A percentile compares a stretch with the other conserved stretches of the same genome.
These are phyloP conservation scores for Dunckerocampus dactyliophorus DNA, from an alignment of 2,113 vertebrate genomes.

Conservation along the genomic window DNA sequence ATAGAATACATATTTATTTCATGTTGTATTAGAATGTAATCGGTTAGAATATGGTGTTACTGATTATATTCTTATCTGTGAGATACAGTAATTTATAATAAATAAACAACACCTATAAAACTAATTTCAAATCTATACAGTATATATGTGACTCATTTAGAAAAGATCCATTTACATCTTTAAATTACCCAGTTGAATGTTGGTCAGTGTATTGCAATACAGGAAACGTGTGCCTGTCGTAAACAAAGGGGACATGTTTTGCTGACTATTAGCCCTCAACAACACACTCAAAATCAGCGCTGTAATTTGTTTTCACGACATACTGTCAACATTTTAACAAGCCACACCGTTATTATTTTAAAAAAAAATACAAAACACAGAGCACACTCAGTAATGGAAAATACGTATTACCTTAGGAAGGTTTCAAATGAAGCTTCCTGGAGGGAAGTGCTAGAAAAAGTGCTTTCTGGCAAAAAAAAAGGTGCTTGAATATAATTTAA, in stretches of 20 bases:
- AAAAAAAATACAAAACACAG: neutral
- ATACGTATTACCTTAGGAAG: slow-evolving; percentile 43
- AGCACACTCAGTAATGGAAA: neutral
- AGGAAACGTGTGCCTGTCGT: slow-evolving; percentile 2
- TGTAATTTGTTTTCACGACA: neutral
- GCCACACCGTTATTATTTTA: neutral
- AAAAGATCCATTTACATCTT: neutral
- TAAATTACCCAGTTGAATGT: neutral
- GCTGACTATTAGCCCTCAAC: slow-evolving; percentile 21
- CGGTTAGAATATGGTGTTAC: neutral
- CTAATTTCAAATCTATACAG: neutral
- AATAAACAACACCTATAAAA: too few relatives aligned
- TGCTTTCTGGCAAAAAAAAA: slow-evolving; percentile 5
- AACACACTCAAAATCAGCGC: neutral
- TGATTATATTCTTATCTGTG: neutral
- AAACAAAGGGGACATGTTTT: slow-evolving; percentile 1
- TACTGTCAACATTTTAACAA: neutral
- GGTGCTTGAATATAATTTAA: slow-evolving; percentile 7
- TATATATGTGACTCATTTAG: neutral
- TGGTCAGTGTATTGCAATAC: neutral
- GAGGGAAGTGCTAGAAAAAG: slow-evolving; percentile 7
- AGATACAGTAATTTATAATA: too few relatives aligned
- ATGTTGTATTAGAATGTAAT: neutral
- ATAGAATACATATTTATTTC: neutral
- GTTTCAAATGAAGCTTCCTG: slow-evolving; percentile 33